These are phyloP conservation scores for Scomberomorus guttatus DNA, from an alignment of 2,797 vertebrate species.

Conservation along the genomic window DNA sequence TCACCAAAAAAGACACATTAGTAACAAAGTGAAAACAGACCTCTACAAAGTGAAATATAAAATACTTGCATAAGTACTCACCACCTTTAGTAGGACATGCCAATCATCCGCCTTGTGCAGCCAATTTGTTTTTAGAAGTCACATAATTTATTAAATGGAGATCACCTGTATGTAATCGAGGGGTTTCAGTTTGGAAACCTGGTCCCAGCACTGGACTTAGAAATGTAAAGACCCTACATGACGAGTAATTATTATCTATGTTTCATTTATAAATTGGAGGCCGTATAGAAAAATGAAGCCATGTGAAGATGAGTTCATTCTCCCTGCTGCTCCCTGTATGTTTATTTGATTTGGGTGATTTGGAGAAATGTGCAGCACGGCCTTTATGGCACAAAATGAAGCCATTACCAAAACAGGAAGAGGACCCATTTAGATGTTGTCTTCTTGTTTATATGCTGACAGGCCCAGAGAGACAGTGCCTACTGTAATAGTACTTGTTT, in stretches of 20 bases:
- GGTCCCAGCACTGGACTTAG: not conserved
- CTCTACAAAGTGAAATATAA: not conserved
- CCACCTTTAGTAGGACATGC: not conserved
- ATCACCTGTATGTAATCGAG: not conserved
- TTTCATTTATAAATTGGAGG: not conserved
- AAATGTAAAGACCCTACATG: not conserved
- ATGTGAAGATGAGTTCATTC: not conserved
- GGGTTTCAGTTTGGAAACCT: not conserved
- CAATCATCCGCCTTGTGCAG: too few species aligned
- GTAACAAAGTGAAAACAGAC: not conserved
- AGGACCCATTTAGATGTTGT: not conserved
- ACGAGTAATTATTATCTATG: not conserved
- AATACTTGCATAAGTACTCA: not conserved
- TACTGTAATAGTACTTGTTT: not conserved
- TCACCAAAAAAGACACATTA: not conserved
- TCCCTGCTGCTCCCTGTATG: not conserved
- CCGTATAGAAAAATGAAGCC: not conserved
- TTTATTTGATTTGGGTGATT: not conserved
- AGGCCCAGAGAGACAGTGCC: not conserved
- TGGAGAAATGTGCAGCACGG: not conserved
- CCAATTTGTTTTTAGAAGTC: not conserved
- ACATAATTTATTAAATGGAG: not conserved
- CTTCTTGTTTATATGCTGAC: not conserved
- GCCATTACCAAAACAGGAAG: conserved; percentile 25
- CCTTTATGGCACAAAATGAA: not conserved